Evolutionary conservation across 2,797 vertebrate genomes (phyloP), one percentile per base, ranked within the genome.

Genomic region (Pseudochromis fuscus): DNA sequence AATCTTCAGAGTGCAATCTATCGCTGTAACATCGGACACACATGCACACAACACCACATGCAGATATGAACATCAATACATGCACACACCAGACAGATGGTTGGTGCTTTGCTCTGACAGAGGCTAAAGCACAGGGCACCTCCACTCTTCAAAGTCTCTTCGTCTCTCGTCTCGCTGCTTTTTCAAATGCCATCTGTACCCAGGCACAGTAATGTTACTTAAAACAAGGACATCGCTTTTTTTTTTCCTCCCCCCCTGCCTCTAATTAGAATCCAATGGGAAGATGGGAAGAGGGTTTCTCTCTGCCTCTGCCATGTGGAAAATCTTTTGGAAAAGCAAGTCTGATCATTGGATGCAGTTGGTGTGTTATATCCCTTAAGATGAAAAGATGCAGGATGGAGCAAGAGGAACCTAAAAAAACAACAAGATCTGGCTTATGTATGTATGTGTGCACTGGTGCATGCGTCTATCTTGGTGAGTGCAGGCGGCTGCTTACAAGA

Each of bases 101-200:
- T 89, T 90, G 89, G 82, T 83, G 81, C 88, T 73, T 55, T 59
- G 77, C 82, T 85, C 76, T 86, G 87, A 90, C 90, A 87, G 84
- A 87, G 87, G 91, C 89, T 80, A 87, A 92, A 88, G 71, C 89
- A 86, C 86, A 79, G 91, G 91, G 87, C 89, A 88, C 87, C 86
- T 90, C 82, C 77, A 70, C 85, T 88, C 93, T 93, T 94, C 92
- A 94, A 93, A 93, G 92, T 90, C 76, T 89, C 81, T 25, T 66
- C 56, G 23, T 72, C 73, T 81, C 83, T 89, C 78, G 65, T 79
- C 87, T 79, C 55, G 28, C 75, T 72, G 84, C 88, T 74, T 90
- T 91, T 92, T 90, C 81, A 90, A 90, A 88, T 81, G 70, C 93
- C 92, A 93, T 94, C 92, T 94, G 93, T 91, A 92, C 84, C 69